A percentile compares a stretch with the other conserved stretches of the same genome.
These are phyloP conservation scores for Elanus axillaris DNA, from an alignment of 2,113 vertebrate species.

Conservation along the genomic window DNA sequence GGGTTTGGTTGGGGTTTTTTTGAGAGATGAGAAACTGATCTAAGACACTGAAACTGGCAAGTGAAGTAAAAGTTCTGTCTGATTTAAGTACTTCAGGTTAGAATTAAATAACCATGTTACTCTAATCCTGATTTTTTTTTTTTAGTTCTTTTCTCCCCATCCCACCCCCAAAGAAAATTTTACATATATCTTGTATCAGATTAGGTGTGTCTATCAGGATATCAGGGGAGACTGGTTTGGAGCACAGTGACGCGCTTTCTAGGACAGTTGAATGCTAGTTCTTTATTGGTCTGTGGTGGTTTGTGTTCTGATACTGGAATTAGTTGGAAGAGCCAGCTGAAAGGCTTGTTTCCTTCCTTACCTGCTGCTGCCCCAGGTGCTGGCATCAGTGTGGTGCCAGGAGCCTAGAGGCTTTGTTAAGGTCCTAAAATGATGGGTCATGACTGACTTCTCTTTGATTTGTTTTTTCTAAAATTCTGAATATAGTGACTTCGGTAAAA, in stretches of 20 bases:
- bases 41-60: neutral
- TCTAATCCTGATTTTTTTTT: neutral
- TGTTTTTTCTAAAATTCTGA: neutral
- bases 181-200: neutral
- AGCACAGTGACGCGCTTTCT: neutral
- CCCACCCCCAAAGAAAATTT: no score
- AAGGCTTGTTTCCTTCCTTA: neutral
- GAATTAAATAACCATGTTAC: neutral
- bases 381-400: neutral
- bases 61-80: neutral
- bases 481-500: neutral
- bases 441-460: neutral
- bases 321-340: neutral
- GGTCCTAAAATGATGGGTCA: neutral
- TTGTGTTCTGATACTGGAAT: neutral
- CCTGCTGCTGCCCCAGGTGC: neutral
- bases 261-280: neutral
- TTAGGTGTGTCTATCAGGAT: neutral
- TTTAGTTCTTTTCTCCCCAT: neutral
- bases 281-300: neutral
- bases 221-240: neutral
- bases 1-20: no score
- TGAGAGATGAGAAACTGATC: neutral
- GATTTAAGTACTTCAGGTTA: neutral
- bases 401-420: neutral